Evolutionary conservation across 2,797 vertebrate species (phyloP).

Genomic region (Loriculus beryllinus): DNA sequence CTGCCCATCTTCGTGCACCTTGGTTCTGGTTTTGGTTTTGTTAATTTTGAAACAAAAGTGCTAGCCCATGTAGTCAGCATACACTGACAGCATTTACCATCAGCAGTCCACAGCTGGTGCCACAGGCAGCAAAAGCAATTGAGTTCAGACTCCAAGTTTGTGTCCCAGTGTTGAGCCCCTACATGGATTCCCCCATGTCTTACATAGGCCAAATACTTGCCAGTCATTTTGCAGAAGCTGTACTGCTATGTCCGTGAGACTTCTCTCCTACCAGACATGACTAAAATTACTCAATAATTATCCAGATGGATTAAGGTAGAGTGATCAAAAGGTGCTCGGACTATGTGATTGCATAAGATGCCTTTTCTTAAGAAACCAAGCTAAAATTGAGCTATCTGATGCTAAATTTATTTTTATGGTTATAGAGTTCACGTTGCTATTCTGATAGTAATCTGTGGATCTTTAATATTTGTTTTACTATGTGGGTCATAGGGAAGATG

Average conservation of each 20-base stretch:
- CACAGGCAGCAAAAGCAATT: not conserved
- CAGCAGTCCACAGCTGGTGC: not conserved
- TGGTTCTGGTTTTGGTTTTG: not conserved
- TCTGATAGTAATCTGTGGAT: not conserved
- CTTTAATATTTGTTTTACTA: not conserved
- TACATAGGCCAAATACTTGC: not conserved
- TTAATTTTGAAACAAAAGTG: not conserved
- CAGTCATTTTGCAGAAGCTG: not conserved
- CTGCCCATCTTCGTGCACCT: not conserved
- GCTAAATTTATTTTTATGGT: not conserved
- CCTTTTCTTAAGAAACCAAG: not conserved
- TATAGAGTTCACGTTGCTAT: not conserved
- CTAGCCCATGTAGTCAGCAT: not conserved
- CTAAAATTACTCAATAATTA: not conserved
- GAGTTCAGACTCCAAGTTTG: not conserved
- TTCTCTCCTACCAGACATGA: not conserved
- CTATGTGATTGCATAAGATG: not conserved
- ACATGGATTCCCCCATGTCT: rapidly evolving
- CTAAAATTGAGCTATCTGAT: not conserved
- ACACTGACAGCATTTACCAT: not conserved
- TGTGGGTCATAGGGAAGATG: not conserved
- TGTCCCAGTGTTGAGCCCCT: not conserved
- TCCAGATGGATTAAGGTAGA: not conserved
- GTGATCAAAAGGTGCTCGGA: not conserved
- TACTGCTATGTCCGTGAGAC: not conserved